These are phyloP conservation scores for Lochmaea crataegi DNA, from an alignment of 2,888 invertebrate genomes.

Conservation along the genomic window DNA sequence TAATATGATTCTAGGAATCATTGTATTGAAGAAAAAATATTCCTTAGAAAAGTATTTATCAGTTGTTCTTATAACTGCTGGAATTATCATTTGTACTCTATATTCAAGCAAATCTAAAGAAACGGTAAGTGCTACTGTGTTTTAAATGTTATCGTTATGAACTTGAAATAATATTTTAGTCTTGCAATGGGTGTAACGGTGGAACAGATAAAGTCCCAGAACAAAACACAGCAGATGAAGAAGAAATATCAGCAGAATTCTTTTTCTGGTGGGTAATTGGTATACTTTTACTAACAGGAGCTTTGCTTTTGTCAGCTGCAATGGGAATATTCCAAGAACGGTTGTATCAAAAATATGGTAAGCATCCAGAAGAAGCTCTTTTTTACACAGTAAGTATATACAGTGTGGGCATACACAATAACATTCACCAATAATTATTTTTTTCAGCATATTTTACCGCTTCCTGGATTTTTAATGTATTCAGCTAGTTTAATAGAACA, in stretches of 20 bases:
- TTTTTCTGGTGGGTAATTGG: conserved; percentile 77
- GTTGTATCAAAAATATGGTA: conserved; percentile 85
- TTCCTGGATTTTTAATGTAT: conserved; percentile 90
- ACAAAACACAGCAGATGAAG: not conserved
- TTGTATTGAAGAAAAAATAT: conserved; percentile 88
- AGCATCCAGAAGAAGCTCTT: conserved; percentile 89
- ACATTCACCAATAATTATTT: conserved; percentile 22
- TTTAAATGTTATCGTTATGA: not conserved
- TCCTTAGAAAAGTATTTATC: conserved; percentile 88
- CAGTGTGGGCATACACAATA: not conserved
- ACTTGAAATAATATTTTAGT: not conserved
- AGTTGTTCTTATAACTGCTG: conserved; percentile 91
- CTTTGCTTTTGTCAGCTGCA: conserved; percentile 91
- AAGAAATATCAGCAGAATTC: conserved; percentile 60
- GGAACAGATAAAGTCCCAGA: conserved; percentile 57
- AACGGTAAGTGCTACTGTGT: conserved; percentile 49
- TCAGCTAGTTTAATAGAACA: conserved; percentile 82
- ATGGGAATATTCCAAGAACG: conserved; percentile 95
- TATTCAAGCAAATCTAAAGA: conserved; percentile 74
- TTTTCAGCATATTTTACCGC: conserved; percentile 84
- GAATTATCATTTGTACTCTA: conserved; percentile 91
- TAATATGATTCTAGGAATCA: conserved; percentile 94
- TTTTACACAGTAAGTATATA: conserved; percentile 77
- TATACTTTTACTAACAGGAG: conserved; percentile 84
- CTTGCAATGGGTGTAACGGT: conserved; percentile 61